Evolutionary conservation across 1,140 invertebrate genomes (phyloP), one percentile per base, ranked within the genome.

Genomic region (Acyrthosiphon pisum): DNA sequence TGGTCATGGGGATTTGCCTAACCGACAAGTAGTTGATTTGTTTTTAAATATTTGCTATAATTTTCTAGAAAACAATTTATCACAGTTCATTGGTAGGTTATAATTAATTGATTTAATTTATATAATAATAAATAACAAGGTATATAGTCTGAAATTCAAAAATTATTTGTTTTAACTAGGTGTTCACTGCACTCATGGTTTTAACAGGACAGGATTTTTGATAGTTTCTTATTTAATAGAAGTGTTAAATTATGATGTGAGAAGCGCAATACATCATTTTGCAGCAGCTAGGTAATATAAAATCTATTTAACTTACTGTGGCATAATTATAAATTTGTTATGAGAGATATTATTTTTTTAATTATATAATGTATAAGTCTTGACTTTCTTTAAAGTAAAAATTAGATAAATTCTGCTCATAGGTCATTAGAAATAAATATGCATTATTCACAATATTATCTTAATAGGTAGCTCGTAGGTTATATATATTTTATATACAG

Each of bases 151-250:
- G 14, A 23, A 76, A 56, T 68, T 35, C 18, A 41, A 56, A 0
- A 56, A 68, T 14, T 91, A 90, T 87, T 90, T 56, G 9, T 94
- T 83, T 94, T 90, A 94, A 93, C 23, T 94, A 96, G 96, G 97
- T 86, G 97, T 99, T 53, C 99, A 99, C 95, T 99, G 99, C 95
- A 99, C 99, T 1, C 99, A 99, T 96, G 99, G 99, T 0, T 99
- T 99, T 95, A 99, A 99, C 95, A 96, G 99, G 94, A 99, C 99
- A 48, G 99, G 98, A 2, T 99, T 99, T 95, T 95, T 99, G 0
- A 98, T 99, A 89, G 96, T 97, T 89, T 97, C 98, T 4, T 99
- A 98, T 95, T 96, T 99, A 94, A 97, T 99, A 8, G 97, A 98
- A 95, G 96, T 96, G 93, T 95, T 97, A 90, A 96, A 97, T 94